Evolutionary conservation across 2,888 invertebrate genomes (phyloP).

Genomic region (Spisula subtruncata): DNA sequence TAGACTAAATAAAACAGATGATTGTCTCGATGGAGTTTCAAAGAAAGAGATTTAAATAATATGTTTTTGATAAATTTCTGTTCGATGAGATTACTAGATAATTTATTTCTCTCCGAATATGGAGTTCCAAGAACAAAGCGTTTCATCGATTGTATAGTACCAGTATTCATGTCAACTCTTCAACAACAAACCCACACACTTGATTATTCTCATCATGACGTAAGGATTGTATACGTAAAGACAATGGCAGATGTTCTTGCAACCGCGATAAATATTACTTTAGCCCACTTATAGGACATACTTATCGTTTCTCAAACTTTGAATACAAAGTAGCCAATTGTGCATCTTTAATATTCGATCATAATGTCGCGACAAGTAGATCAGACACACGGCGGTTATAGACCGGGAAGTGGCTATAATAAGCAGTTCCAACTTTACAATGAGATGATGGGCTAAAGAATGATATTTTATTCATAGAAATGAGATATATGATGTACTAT

Average conservation of each 20-base stretch:
- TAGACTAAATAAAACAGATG: too few species aligned
- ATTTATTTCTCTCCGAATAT: too few species aligned
- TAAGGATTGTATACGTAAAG: not conserved
- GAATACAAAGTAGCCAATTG: too few species aligned
- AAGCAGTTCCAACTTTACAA: too few species aligned
- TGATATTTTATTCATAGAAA: not conserved
- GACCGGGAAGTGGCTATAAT: not conserved
- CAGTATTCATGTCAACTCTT: too few species aligned
- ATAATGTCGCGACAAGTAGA: not conserved
- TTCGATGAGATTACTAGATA: too few species aligned
- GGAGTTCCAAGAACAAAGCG: too few species aligned
- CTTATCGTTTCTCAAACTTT: not conserved
- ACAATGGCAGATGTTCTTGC: not conserved
- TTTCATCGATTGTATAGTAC: too few species aligned
- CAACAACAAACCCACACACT: not conserved
- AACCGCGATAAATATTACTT: not conserved
- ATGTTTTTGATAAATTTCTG: too few species aligned
- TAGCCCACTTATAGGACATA: not conserved
- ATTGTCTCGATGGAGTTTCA: too few species aligned
- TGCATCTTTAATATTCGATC: slow-evolving; percentile 5
- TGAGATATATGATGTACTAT: not conserved
- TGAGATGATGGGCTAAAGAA: not conserved
- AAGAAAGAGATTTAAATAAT: too few species aligned
- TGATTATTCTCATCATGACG: not conserved
- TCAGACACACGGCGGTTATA: not conserved